Evolutionary conservation across 2,797 vertebrate genomes (phyloP), one percentile per base, ranked within the genome.

Genomic region (Cirrhinus molitorella): DNA sequence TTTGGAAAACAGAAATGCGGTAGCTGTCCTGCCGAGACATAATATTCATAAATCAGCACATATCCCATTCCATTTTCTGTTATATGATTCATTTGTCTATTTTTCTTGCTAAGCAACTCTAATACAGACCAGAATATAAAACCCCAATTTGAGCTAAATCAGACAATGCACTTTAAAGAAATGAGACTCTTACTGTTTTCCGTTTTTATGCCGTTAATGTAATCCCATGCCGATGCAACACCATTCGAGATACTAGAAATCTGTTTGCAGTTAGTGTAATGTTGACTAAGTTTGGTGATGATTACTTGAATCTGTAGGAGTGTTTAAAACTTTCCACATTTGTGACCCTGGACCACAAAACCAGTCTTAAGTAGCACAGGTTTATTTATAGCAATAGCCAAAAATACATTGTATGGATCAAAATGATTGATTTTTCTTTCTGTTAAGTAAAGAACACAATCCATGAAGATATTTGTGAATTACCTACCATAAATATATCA

Each of bases 1-100:
- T 70, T 71, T 57, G 43, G 66, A 59, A 59, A 70, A 55, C 17
- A 47, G 45, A 51, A 80, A 80, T 23, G n/a, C 23, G 19, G 55
- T 47, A 77, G 40, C n/a, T 77, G 57, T 43, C 53, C 4, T 75
- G 13, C 10, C 1, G 5, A 40, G 31, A 57, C 14, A 40, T 57
- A 75, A 75, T 59, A 76, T 59, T 43, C 16, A 43, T 43, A 59
- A 43, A 67, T 37, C 45, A 79, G n/a, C 47, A 68, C 47, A 25
- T 28, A 70, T 80, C 23, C 8, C 40, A 31, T 59, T 53, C 19
- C 17, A 65, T 19, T 45, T n/a, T 61, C 17, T 49, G 28, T 19
- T 34, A 34, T 19, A 47, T 72, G 67, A 72, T 81, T 71, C 12
- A 49, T 47, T 49, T 13, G 23, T 81, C 53, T 61, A 21, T 71